Percentiles rank a stretch among this genome's conserved stretches.
Evolutionary conservation across 2,113 vertebrate species (phyloP).

Genomic region (Lagopus leucura): DNA sequence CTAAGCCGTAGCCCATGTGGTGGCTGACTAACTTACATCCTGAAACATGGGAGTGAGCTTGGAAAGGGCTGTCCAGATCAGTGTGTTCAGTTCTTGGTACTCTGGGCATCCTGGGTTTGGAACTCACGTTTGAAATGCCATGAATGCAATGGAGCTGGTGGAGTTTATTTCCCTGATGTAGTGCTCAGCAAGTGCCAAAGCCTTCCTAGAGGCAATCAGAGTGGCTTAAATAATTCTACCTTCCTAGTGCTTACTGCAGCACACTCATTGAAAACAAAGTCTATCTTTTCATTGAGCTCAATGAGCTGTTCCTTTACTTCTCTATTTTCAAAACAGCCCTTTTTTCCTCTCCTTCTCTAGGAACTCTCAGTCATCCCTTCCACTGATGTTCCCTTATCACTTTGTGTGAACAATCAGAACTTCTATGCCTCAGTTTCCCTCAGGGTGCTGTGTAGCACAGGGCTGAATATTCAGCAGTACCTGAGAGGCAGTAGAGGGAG

Average conservation of each 20-base stretch:
- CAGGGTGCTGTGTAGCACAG: not conserved
- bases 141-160: not conserved
- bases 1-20: constrained; percentile 1
- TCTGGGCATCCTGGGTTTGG: not conserved
- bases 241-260: not conserved
- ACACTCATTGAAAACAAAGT: not conserved
- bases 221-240: not conserved
- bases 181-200: not conserved
- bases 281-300: not conserved
- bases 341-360: not conserved
- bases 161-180: not conserved
- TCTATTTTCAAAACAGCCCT: not conserved
- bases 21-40: constrained; percentile 18
- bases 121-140: not conserved
- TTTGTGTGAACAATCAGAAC: not conserved
- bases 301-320: not conserved
- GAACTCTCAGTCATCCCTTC: not conserved
- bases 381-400: not conserved
- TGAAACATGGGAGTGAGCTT: not conserved
- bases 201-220: not conserved
- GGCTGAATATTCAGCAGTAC: not conserved
- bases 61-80: not conserved
- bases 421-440: not conserved
- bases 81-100: not conserved
- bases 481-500: not conserved